These are phyloP conservation scores for Ormyrus rosae DNA, from an alignment of 2,888 invertebrate genomes.

Conservation along the genomic window DNA sequence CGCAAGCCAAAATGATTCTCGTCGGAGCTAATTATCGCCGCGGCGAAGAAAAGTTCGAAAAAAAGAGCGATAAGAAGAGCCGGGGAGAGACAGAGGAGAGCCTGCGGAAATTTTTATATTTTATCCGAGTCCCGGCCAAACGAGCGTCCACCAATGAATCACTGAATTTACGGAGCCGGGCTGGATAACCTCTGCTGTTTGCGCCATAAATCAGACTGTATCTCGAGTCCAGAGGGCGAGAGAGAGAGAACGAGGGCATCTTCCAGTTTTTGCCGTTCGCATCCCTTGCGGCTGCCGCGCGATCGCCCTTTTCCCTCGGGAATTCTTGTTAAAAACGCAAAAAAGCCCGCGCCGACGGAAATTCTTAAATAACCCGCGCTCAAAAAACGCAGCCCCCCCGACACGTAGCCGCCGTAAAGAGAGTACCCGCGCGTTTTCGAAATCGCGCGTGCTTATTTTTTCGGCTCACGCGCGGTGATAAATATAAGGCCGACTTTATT, in stretches of 20 bases:
- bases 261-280: slow-evolving; percentile 37
- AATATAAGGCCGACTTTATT: too few relatives aligned
- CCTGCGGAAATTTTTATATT: slow-evolving; percentile 39
- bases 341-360: background rate
- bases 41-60: slow-evolving; percentile 13
- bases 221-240: slow-evolving; percentile 59
- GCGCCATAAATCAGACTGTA: slow-evolving; percentile 72
- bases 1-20: background rate
- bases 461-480: too few relatives aligned
- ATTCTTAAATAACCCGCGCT: background rate
- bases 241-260: slow-evolving; percentile 23
- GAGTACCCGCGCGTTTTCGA: background rate
- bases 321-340: background rate
- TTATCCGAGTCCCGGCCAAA: background rate
- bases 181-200: slow-evolving; percentile 71
- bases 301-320: background rate
- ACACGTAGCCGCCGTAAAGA: background rate
- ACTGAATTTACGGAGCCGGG: slow-evolving; percentile 66
- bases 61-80: background rate
- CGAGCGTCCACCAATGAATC: slow-evolving; percentile 67
- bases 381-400: background rate
- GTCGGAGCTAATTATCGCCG: slow-evolving; percentile 30
- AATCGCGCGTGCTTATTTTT: background rate
- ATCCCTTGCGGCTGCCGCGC: background rate
- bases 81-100: background rate